Conservation (phyloP, 2,888 invertebrate species). For the Eupithecia pulchellata region DNA sequence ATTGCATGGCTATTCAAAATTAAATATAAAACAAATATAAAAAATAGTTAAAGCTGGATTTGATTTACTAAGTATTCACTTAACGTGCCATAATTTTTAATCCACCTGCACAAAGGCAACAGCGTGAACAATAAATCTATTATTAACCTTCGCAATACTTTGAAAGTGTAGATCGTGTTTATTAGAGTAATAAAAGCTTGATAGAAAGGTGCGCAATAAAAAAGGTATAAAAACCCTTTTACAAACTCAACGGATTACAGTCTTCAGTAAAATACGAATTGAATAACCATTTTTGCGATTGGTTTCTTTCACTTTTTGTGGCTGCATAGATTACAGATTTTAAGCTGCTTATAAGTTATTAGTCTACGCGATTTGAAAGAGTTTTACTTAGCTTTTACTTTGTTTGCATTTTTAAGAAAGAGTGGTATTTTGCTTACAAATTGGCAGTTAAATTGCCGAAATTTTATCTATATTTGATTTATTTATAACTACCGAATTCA, state of each 20-base stretch:
- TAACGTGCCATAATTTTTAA: neutral
- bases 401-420: slow-evolving; percentile 10
- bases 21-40: no score
- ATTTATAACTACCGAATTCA: no score
- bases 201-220: slow-evolving; percentile 45
- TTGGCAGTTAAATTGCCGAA: neutral
- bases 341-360: slow-evolving; percentile 29
- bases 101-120: neutral
- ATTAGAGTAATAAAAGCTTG: slow-evolving; percentile 44
- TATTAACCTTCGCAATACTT: slow-evolving; percentile 28
- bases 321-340: slow-evolving; percentile 23
- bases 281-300: slow-evolving; percentile 31
- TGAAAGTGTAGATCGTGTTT: slow-evolving; percentile 39
- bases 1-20: no score
- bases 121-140: slow-evolving; percentile 11
- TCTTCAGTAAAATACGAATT: slow-evolving; percentile 28
- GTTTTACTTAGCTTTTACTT: slow-evolving; percentile 1
- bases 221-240: slow-evolving; percentile 41
- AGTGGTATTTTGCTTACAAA: neutral
- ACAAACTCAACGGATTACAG: slow-evolving; percentile 35
- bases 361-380: slow-evolving; percentile 10
- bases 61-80: neutral
- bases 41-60: neutral
- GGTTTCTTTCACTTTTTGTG: slow-evolving; percentile 16
- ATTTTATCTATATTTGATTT: neutral